Evolutionary conservation across 2,797 vertebrate species (phyloP).

Genomic region (Poecilia picta): DNA sequence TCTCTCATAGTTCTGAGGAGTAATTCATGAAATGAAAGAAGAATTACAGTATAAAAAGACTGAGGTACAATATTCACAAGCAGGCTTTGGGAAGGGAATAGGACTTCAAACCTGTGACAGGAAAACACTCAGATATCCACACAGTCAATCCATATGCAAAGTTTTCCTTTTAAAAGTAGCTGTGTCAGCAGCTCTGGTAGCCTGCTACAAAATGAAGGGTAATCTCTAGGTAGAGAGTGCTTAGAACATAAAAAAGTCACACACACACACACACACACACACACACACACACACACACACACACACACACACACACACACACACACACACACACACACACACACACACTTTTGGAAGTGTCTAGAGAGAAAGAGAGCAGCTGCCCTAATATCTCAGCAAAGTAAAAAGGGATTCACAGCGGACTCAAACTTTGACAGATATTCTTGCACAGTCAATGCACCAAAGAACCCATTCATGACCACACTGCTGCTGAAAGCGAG

Average conservation of each 20-base stretch:
- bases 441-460: conserved; percentile 63
- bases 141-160: conserved; percentile 73
- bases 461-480: conserved; percentile 55
- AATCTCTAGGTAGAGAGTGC: conserved; percentile 73
- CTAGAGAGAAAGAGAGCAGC: conserved; percentile 28
- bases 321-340: too few relatives aligned
- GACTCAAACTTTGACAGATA: conserved; percentile 54
- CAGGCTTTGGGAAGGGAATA: conserved; percentile 19
- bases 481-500: conserved; percentile 51
- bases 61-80: conserved; percentile 23
- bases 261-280: too few relatives aligned
- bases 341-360: background rate
- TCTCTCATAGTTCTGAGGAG: conserved; percentile 31
- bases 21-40: conserved; percentile 41
- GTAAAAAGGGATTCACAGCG: conserved; percentile 48
- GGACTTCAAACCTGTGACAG: conserved; percentile 26
- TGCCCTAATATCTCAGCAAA: conserved; percentile 49
- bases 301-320: too few relatives aligned
- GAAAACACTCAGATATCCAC: conserved; percentile 33
- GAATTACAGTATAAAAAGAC: conserved; percentile 40
- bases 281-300: too few relatives aligned
- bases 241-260: conserved; percentile 54
- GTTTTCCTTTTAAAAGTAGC: conserved; percentile 67
- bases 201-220: conserved; percentile 72
- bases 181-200: conserved; percentile 71